Base-by-base conservation (phyloP, 37 sponge, comb jelly and placozoan genomes). In the Mnemiopsis leidyi region DNA sequence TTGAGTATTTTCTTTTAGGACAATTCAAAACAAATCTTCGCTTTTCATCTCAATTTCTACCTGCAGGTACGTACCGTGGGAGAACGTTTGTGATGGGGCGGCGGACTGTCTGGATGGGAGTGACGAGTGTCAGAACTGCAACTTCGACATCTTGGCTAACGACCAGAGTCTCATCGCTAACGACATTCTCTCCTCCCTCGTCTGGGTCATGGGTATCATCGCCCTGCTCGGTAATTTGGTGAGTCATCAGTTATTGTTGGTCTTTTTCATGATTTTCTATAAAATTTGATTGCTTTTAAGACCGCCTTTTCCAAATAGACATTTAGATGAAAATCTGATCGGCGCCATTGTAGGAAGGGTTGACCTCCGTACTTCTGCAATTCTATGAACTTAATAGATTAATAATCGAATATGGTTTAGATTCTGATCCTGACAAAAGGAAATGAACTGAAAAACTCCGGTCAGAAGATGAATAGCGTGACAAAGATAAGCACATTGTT, bases 161-260 rank as follows among this genome's bases (percentile, higher is more conserved):
- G 82, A 79, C 38, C 82, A 35, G 82, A 79, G 82, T 33, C 82
- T 79, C 36, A 79, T 79, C 7, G 82, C 82, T 79, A 79, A 79
- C 82, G 36, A 5, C 34, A 35, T 79, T 5, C 82, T 79, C 36
- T 18, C 36, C 3, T 3, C 37, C 3, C 38, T 79, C 36, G 82
- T 79, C 1, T 79, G 82, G 82, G 37, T 79, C 82, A 79, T 79
- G 82, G 82, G 82, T 23, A 33, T 36, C 1, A 29, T 79, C 7
- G 82, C 82, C 13, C 36, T 79, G 1, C 38, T 79, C 23, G 82
- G 82, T 34, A 79, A 79, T 36, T 29, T 79, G 82, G 82, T 79
- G 29, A 32, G 37, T n/a, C 20, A 23, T 28, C n/a, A n/a, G n/a
- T n/a, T n/a, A n/a, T n/a, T n/a, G n/a, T n/a, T n/a, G n/a, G n/a